Percentiles rank a stretch among this genome's conserved stretches.
These are phyloP conservation scores for Bicyclus anynana DNA, from an alignment of 1,140 invertebrate species.

Conservation along the genomic window DNA sequence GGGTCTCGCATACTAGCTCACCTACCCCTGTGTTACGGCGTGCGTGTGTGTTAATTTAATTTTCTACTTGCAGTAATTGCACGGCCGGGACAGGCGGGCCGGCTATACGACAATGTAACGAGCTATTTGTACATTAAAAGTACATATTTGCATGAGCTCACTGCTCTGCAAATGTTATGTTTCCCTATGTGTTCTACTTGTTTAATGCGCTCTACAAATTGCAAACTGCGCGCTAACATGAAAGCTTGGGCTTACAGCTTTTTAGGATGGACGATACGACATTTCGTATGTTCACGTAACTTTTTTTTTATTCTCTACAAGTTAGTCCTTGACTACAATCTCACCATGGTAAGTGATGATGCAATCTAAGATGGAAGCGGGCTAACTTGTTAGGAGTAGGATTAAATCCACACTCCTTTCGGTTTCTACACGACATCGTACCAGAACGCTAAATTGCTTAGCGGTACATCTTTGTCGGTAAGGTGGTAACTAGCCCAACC, in stretches of 20 bases:
- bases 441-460: no score
- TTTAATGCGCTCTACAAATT: neutral
- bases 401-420: no score
- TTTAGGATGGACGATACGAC: no score
- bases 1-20: constrained; percentile 40
- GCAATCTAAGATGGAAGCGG: no score
- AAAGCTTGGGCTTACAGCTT: neutral
- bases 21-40: constrained; percentile 41
- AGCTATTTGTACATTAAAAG: constrained; percentile 52
- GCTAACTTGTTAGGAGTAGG: no score
- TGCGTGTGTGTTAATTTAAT: constrained; percentile 75
- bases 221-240: neutral
- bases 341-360: no score
- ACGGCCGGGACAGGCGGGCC: constrained; percentile 44
- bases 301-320: no score
- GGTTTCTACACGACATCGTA: no score
- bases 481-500: no score
- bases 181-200: neutral
- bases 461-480: no score
- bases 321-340: no score
- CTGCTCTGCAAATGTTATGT: neutral
- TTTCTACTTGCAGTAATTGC: constrained; percentile 73
- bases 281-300: no score
- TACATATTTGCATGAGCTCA: constrained; percentile 32
- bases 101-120: constrained; percentile 49